phyloP scores from a whole-genome alignment of 2,888 invertebrate species.

The Ormyrus rosae region DNA sequence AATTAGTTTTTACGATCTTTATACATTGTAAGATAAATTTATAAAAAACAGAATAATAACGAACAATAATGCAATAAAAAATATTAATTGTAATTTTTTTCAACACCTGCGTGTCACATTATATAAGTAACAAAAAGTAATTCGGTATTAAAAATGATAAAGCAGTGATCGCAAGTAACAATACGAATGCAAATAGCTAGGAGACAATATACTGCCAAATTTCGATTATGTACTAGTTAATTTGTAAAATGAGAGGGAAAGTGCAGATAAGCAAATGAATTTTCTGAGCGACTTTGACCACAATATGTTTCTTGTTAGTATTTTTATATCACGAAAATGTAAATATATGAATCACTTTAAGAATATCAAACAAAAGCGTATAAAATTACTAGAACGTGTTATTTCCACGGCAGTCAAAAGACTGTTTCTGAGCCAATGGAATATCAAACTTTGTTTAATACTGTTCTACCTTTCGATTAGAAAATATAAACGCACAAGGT shows the following conservation, averaged over 20 bases:
- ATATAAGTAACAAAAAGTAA: constrained; percentile 47
- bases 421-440: constrained; percentile 60
- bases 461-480: neutral
- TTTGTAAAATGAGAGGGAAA: constrained; percentile 62
- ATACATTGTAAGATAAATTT: neutral
- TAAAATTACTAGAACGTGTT: constrained; percentile 31
- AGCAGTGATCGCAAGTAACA: constrained; percentile 56
- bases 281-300: constrained; percentile 62
- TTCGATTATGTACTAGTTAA: constrained; percentile 71
- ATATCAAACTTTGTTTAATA: constrained; percentile 42
- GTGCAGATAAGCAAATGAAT: constrained; percentile 59
- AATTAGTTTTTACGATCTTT: too few relatives aligned
- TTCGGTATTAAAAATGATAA: constrained; percentile 28
- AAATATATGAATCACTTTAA: constrained; percentile 61
- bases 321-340: constrained; percentile 71
- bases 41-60: neutral
- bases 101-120: too few relatives aligned
- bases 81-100: neutral
- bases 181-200: constrained; percentile 68
- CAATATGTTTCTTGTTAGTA: constrained; percentile 71
- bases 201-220: constrained; percentile 76
- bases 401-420: constrained; percentile 30
- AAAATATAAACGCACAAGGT: constrained; percentile 24
- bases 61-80: constrained; percentile 7
- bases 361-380: constrained; percentile 46